A percentile compares a stretch with the other conserved stretches of the same genome.
These are phyloP conservation scores for Drosophila melanogaster DNA, from an alignment of 1,140 invertebrate genomes.

Conservation along the genomic window DNA sequence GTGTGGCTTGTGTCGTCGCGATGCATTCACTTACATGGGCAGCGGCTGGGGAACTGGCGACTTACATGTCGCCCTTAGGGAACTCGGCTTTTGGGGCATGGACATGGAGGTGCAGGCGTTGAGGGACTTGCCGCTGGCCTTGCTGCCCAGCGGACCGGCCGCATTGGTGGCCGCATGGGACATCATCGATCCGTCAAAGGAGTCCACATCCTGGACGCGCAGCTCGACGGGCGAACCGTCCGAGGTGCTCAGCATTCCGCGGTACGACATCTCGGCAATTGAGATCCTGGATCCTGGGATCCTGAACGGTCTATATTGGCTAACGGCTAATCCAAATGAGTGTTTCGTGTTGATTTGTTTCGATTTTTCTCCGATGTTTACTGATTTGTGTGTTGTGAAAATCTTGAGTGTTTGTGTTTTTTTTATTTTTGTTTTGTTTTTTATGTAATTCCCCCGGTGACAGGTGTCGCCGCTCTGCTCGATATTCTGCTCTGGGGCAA, in stretches of 20 bases:
- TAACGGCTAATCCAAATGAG: not conserved
- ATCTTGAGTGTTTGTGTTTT: constrained; percentile 11
- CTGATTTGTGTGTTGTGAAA: not conserved
- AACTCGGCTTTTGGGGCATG: not conserved
- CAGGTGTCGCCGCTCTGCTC: constrained; percentile 31
- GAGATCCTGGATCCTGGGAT: not conserved
- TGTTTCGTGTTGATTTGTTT: not conserved
- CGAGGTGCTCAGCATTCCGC: constrained; percentile 54
- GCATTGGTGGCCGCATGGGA: not conserved
- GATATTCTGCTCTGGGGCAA: constrained; percentile 25
- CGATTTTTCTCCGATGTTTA: not conserved
- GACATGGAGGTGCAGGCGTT: constrained; percentile 1
- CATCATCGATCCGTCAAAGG: constrained; percentile 43
- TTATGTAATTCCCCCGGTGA: constrained; percentile 41
- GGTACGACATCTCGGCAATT: constrained; percentile 55
- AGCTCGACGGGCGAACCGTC: constrained; percentile 15
- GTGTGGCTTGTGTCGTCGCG: not conserved
- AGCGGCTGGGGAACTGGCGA: constrained; percentile 4
- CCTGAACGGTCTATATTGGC: not conserved
- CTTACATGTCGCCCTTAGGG: not conserved
- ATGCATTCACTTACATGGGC: constrained; percentile 1
- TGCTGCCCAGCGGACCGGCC: not conserved
- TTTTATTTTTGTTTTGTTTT: constrained; percentile 6
- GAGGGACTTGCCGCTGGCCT: constrained; percentile 4
- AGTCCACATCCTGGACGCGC: constrained; percentile 34